Conservation (phyloP, 1,140 invertebrate species). For the Hyphantria cunea region DNA sequence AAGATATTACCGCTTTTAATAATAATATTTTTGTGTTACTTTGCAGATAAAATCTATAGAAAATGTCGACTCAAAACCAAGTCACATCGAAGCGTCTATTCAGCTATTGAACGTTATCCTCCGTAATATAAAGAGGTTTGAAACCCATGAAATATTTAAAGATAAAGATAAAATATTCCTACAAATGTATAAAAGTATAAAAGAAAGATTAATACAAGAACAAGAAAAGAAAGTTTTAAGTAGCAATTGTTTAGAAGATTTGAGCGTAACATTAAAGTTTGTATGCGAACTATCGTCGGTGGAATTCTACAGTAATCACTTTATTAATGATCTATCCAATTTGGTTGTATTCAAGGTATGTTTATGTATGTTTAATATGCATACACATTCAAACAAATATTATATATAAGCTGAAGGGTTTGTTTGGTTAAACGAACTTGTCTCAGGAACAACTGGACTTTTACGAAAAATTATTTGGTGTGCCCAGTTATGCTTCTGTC, state of each 20-base stretch:
- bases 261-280: slow-evolving; percentile 57
- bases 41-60: slow-evolving; percentile 61
- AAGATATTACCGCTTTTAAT: too few relatives aligned
- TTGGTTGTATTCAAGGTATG: slow-evolving; percentile 58
- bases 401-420: too few relatives aligned
- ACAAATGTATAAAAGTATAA: slow-evolving; percentile 59
- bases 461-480: too few relatives aligned
- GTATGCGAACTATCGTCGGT: slow-evolving; percentile 58
- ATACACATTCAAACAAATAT: too few relatives aligned
- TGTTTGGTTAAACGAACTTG: too few relatives aligned
- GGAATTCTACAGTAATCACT: slow-evolving; percentile 54
- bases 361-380: too few relatives aligned
- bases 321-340: slow-evolving; percentile 55
- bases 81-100: slow-evolving; percentile 57
- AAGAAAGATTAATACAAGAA: slow-evolving; percentile 45
- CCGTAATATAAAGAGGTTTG: slow-evolving; percentile 64
- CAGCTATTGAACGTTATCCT: slow-evolving; percentile 57
- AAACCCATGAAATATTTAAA: slow-evolving; percentile 56
- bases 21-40: neutral
- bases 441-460: too few relatives aligned
- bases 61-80: slow-evolving; percentile 47
- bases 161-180: slow-evolving; percentile 60
- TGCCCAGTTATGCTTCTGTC: too few relatives aligned
- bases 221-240: slow-evolving; percentile 36
- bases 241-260: slow-evolving; percentile 47